Base-by-base conservation (phyloP, 2,113 vertebrate species). In the Bos indicus region DNA sequence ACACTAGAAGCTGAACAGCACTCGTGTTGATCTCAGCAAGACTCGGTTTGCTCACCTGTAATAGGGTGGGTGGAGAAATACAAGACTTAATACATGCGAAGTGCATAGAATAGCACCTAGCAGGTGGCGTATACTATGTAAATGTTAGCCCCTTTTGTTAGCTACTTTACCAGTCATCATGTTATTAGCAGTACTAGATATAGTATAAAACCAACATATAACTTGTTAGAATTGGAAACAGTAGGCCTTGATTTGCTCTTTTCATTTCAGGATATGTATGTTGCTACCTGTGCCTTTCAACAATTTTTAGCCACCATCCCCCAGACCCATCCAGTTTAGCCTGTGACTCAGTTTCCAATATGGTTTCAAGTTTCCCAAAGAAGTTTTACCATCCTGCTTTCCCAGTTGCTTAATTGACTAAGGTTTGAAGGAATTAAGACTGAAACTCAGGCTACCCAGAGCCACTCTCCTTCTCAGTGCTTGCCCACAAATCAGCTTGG, bases 371-470 rank as follows among this genome's bases (percentile, higher is more conserved):
- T 48, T 28, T 56, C 8, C 21, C 6, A 9, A 13, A 90, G 16
- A 71, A 23, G 71, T 21, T 62, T 94, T 36, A 11, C 21, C 77
- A 60, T 36, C 60, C 0, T 88, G 88, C 82, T 92, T 51, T 84
- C 54, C 85, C 77, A 48, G 80, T 78, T 95, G 36, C 59, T 91
- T 90, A 46, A 30, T 8, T 87, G 74, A 23, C 54, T n/a, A 10
- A 25, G 1, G 17, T 97, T 96, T 95, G 86, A 97, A 94, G 91
- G 48, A n/a, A 14, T 94, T 48, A 92, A 60, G 81, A 93, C 54
- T 40, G 30, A 82, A 88, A 48, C 5, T 43, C 59, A 17, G 16
- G 7, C 43, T 60, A 19, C 13, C 56, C 26, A 12, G 1, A 43
- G 64, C 36, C 19, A 16, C 36, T 48, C 7, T 9, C 33, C 0